Base-by-base conservation (phyloP, 2,888 invertebrate species). In the Holacanthella duospinosa region DNA sequence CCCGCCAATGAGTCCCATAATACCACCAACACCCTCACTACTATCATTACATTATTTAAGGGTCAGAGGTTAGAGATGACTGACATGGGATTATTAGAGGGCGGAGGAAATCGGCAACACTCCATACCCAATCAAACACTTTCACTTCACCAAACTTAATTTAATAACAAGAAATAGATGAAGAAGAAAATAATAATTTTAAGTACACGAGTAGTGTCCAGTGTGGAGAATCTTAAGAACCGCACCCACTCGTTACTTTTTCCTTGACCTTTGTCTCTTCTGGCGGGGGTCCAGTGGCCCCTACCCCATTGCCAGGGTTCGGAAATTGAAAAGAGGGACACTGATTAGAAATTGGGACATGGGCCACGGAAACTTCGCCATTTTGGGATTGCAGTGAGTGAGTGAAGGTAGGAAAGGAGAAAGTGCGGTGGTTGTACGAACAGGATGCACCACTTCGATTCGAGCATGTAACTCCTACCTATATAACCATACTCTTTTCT, bases 321-420 rank as follows among this genome's bases (percentile, higher is more conserved):
- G n/a, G n/a, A n/a, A n/a, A n/a, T n/a, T n/a, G n/a, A n/a, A n/a
- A n/a, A n/a, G n/a, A n/a, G n/a, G n/a, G n/a, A n/a, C n/a, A n/a
- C n/a, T n/a, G n/a, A n/a, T n/a, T n/a, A n/a, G n/a, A n/a, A n/a
- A n/a, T n/a, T 21, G 57, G 57, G 57, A 67, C 64, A 59, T 62
- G 63, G 69, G 66, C 67, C 67, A 64, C 65, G 64, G 43, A 61
- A 61, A 68, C 69, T 71, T 73, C 71, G 70, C 71, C 69, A 69
- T 73, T 73, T 70, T 73, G 70, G 66, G 67, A 69, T 69, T 70
- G 68, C 67, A 71, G 71, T 70, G 71, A 70, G 71, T 70, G 72
- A 69, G 71, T 29, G 57, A 29, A 16, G 57, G 57, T 57, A 21
- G 29, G n/a, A 28, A 28, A 4, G 6, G 26, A 6, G n/a, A 19